phyloP scores from a whole-genome alignment of 2,797 vertebrate species.

The Phrynocephalus vlangalii region DNA sequence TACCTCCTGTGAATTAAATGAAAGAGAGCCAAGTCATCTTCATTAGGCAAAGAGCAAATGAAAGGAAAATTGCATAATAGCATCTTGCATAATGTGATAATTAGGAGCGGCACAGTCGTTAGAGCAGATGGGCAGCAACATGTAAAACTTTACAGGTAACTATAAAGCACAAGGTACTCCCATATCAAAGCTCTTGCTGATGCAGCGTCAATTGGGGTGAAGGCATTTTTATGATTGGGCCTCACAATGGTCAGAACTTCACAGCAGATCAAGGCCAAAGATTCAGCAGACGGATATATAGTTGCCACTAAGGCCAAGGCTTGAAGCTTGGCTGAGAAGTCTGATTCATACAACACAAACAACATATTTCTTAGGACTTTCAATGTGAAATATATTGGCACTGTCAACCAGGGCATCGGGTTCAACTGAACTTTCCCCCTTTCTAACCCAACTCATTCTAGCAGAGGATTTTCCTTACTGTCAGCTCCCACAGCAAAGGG shows the following conservation, averaged over 20 bases:
- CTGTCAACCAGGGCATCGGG: neutral
- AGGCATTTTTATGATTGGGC: neutral
- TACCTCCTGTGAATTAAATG: conserved; percentile 83
- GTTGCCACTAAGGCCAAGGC: neutral
- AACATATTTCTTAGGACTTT: neutral
- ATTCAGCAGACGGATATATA: neutral
- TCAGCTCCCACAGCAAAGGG: neutral
- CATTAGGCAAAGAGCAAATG: neutral
- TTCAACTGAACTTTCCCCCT: neutral
- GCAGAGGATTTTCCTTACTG: neutral
- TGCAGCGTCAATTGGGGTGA: neutral
- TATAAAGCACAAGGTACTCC: neutral
- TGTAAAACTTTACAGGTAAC: neutral
- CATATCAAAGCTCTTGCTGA: no score
- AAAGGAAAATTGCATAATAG: conserved; percentile 21
- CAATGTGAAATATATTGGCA: neutral
- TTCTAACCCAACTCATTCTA: neutral
- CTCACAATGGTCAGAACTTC: neutral
- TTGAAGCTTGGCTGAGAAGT: neutral
- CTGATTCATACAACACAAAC: neutral
- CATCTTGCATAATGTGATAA: conserved; percentile 20
- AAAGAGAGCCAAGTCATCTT: conserved; percentile 30
- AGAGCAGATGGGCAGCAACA: neutral
- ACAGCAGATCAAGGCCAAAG: neutral
- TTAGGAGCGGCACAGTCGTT: neutral